Evolutionary conservation across 2,113 vertebrate genomes (phyloP), one percentile per base, ranked within the genome.

Genomic region (Ranitomeya variabilis): DNA sequence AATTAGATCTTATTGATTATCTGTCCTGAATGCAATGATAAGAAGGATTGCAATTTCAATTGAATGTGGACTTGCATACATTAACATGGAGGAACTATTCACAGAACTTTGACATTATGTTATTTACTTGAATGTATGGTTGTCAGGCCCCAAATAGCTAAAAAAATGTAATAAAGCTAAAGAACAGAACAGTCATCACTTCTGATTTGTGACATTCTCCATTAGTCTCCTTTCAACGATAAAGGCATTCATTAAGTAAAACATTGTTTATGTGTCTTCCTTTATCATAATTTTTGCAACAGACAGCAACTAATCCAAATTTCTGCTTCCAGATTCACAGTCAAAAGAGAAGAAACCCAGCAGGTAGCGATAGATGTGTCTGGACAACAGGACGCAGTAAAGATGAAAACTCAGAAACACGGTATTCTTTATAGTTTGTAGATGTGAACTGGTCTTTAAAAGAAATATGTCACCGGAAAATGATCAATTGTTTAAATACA

Each of bases 221-320:
- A 9, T 11, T n/a, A n/a, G 8, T 55, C 3, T 54, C 52, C 21
- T 78, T 23, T 23, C 80, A 83, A 83, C 31, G 66, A 66, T 21
- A 26, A 55, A 26, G 82, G 19, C 57, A 71, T 84, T 69, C 82
- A 54, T 84, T 69, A 84, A 16, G 45, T 71, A 62, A 18, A 60
- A 18, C 57, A 62, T 81, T 81, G 57, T 81, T 60, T 81, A 62
- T 60, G 79, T 60, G 15, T 23, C 2, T 23, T 62, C 57, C 55
- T 81, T 81, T 62, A 62, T 81, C 79, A 37, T 81, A 59, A 60
- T 37, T 81, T 62, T 26, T 81, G 79, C 57, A 37, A 55, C 57
- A 37, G 79, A 81, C 55, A 62, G 79, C 79, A 81, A 37, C 23
- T 81, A 81, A 81, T 81, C 55, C 55, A 57, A 81, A 59, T 81